Evolutionary conservation across 92 coral and sea anemone species (phyloP).

Genomic region (Pocillopora meandrina): DNA sequence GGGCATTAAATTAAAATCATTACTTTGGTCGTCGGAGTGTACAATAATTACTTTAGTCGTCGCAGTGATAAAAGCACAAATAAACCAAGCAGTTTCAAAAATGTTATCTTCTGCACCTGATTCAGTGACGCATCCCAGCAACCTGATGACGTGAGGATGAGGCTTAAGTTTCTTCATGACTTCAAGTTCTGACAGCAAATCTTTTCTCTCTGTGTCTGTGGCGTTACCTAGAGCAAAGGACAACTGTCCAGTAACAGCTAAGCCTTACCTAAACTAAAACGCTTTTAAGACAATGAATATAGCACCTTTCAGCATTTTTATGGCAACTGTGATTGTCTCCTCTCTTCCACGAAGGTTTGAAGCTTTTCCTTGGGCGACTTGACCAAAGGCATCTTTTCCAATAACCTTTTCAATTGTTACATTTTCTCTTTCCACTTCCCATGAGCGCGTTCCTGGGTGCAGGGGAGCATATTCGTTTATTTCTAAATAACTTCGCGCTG

Average conservation of each 20-base stretch:
- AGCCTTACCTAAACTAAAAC: neutral
- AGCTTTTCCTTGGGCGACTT: constrained; percentile 22
- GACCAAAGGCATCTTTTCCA: constrained; percentile 18
- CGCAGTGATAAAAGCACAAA: neutral
- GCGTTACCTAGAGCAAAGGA: neutral
- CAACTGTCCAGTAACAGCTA: neutral
- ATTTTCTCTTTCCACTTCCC: constrained; percentile 16
- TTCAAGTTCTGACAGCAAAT: neutral
- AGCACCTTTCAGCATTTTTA: constrained; percentile 25
- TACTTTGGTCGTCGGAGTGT: too few relatives aligned
- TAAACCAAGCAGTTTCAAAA: neutral
- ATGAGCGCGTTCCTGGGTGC: constrained; percentile 1
- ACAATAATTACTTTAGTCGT: too few relatives aligned
- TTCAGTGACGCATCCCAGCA: neutral
- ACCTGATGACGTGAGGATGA: neutral
- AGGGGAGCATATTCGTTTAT: constrained; percentile 1
- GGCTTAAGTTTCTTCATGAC: neutral
- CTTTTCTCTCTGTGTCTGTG: neutral
- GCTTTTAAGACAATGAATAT: neutral
- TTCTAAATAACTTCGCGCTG: neutral
- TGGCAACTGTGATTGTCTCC: constrained; percentile 2
- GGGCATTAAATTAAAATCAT: too few relatives aligned
- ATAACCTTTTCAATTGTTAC: neutral
- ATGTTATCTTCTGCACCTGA: neutral
- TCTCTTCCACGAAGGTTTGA: constrained; percentile 10